Conservation (phyloP, 2,888 invertebrate genomes). For the Esperia sulphurella region DNA sequence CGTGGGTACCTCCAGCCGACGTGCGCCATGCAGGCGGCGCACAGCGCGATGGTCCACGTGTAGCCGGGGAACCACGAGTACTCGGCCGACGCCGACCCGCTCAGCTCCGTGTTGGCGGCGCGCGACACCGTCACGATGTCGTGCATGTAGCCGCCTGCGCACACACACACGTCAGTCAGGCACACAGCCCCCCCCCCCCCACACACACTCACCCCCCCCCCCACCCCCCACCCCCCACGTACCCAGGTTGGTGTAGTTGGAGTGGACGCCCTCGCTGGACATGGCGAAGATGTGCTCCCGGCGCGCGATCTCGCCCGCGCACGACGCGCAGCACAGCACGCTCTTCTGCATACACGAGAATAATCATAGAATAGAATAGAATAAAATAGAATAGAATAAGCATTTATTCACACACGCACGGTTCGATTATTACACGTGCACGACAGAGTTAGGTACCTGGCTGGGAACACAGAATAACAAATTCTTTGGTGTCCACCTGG, state of each 20-base stretch:
- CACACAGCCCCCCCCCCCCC: too few relatives aligned
- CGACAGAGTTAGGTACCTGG: too few relatives aligned
- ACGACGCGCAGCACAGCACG: conserved; percentile 49
- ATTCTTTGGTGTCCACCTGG: too few relatives aligned
- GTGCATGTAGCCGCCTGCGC: conserved; percentile 65
- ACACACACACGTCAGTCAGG: background rate
- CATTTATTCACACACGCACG: conserved; percentile 4
- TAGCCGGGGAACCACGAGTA: conserved; percentile 76
- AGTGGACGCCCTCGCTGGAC: conserved; percentile 7
- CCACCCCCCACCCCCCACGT: background rate
- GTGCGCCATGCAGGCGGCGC: conserved; percentile 50
- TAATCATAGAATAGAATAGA: too few relatives aligned
- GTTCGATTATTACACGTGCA: too few relatives aligned
- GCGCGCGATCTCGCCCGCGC: conserved; percentile 30
- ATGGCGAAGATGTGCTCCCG: conserved; percentile 6
- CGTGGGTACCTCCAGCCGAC: conserved; percentile 55
- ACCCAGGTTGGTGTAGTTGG: conserved; percentile 14
- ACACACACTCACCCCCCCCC: background rate
- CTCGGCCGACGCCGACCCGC: conserved; percentile 47
- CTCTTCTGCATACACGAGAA: conserved; percentile 41
- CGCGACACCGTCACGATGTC: conserved; percentile 62
- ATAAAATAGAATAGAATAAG: too few relatives aligned
- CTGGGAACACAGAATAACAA: too few relatives aligned
- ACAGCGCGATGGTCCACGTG: conserved; percentile 58
- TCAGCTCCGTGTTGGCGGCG: conserved; percentile 31